Evolutionary conservation across 2,888 invertebrate genomes (phyloP), one percentile per base, ranked within the genome.

Genomic region (Cephus runcator): DNA sequence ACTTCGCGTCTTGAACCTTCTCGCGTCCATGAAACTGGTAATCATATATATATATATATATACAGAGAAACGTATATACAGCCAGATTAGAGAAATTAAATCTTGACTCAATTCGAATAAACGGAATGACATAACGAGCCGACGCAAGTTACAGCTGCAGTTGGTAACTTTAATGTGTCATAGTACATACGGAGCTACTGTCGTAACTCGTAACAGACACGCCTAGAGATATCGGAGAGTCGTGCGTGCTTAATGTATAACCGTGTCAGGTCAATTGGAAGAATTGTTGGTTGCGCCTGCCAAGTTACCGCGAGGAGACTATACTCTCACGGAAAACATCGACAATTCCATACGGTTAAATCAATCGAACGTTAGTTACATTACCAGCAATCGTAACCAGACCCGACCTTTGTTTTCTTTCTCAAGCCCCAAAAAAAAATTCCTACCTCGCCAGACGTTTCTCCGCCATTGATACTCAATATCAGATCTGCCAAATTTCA

Each of bases 261-360:
- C 73, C 76, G 79, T 85, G 84, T 71, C 79, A 75, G 83, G 85
- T 85, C 84, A 84, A 84, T 84, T 83, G 79, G 79, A 81, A 79
- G 79, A 81, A 80, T 40, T 75, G n/a, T 34, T 34, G 11, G 0
- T 31, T 3, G 2, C 6, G 15, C 2, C 15, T 56, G 9, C 2
- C 9, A 9, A 56, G 56, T 56, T 56, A 56, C 23, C 56, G 15
- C 23, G 56, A 15, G 2, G 2, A 56, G 56, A 23, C 23, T 56
- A 56, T 56, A 56, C 56, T 2, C 9, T 56, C 9, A 2, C 1
- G 15, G 15, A 15, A 56, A 23, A 23, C 6, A 23, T 56, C 9
- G 0, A 9, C 23, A 6, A 23, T 23, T 9, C 56, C 23, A 23
- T 9, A 23, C 56, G 56, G 6, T 56, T 56, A 23, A 23, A 23